A percentile compares a stretch with the other conserved stretches of the same genome.
Conservation (phyloP, 2,113 vertebrate genomes). For the Lichenostomus cassidix region DNA sequence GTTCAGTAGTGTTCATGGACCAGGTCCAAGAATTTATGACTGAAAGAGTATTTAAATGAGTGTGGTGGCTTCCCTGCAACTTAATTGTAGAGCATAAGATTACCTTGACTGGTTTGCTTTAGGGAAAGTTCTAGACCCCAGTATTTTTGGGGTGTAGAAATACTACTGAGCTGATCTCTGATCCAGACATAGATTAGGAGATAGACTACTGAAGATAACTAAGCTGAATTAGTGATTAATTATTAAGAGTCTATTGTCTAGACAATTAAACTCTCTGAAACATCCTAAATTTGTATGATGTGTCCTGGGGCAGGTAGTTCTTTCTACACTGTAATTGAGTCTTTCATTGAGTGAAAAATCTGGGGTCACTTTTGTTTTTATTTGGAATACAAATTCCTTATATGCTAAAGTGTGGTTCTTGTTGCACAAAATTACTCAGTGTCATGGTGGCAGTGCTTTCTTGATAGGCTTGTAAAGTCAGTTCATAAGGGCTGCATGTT, state of each 20-base stretch:
- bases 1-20: background rate
- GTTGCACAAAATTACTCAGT: background rate
- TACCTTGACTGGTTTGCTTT: background rate
- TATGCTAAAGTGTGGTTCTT: background rate
- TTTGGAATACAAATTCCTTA: conserved; percentile 3
- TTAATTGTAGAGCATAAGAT: background rate
- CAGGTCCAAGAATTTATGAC: background rate
- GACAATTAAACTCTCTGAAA: background rate
- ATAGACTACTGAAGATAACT: background rate
- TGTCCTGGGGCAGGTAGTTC: background rate
- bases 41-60: background rate
- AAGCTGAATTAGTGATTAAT: background rate
- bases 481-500: background rate
- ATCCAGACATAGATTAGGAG: background rate
- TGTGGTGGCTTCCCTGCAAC: background rate
- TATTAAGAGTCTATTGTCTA: background rate
- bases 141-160: background rate
- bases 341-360: background rate
- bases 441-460: background rate
- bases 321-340: background rate
- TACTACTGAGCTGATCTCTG: background rate
- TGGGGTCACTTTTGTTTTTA: background rate
- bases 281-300: background rate
- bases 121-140: background rate
- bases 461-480: background rate